Evolutionary conservation across 1,140 invertebrate genomes (phyloP).

Genomic region (Zaprionus davidi): DNA sequence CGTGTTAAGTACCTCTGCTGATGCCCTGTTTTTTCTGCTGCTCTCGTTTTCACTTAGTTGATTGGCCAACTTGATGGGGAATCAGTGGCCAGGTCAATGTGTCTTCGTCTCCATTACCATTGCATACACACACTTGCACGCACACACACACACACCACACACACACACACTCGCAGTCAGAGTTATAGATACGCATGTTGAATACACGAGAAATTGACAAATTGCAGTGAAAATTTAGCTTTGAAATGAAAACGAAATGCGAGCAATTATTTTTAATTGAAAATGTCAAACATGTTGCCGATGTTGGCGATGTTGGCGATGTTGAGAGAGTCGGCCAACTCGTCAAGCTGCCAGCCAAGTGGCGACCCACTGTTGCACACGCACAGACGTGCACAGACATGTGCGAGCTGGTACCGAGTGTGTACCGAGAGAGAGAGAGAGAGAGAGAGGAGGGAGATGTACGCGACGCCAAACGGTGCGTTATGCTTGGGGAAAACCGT

Average conservation of each 20-base stretch:
- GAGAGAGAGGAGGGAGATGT: background rate
- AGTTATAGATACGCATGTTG: slow-evolving; percentile 33
- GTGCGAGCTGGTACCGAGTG: background rate
- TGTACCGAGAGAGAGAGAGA: background rate
- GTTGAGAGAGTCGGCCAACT: slow-evolving; percentile 47
- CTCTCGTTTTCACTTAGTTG: background rate
- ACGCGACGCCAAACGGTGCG: background rate
- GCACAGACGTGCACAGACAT: slow-evolving; percentile 10
- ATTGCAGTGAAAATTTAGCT: slow-evolving; percentile 66
- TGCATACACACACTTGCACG: slow-evolving; percentile 5
- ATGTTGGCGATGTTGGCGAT: slow-evolving; percentile 17
- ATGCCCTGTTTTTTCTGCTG: background rate
- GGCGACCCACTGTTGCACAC: slow-evolving; percentile 13
- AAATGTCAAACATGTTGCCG: slow-evolving; percentile 76
- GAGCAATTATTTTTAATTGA: slow-evolving; percentile 83
- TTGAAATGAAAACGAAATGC: slow-evolving; percentile 72
- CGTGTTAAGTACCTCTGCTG: background rate
- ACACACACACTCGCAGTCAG: background rate
- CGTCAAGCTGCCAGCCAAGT: slow-evolving; percentile 43
- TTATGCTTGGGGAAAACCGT: slow-evolving; percentile 38
- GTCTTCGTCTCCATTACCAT: slow-evolving; percentile 9
- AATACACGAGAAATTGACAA: slow-evolving; percentile 63
- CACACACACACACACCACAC: background rate
- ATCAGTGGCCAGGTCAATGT: slow-evolving; percentile 48
- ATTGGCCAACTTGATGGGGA: slow-evolving; percentile 15